Conservation (phyloP, 2,888 invertebrate species). For the Caradrina clavipalpis region DNA sequence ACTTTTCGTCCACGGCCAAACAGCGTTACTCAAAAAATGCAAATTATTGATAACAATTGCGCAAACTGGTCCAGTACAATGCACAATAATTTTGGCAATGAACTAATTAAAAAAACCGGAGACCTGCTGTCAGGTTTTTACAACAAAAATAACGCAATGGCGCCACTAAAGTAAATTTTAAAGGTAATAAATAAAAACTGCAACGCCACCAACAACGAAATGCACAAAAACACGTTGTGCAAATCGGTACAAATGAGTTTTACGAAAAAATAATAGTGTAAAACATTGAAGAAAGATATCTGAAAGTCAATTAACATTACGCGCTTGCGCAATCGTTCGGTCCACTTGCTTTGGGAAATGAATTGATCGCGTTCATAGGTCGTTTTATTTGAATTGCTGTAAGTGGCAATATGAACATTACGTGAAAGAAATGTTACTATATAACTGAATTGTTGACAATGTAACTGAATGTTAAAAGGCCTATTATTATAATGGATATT, state of each 20-base stretch:
- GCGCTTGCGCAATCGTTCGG: conserved; percentile 55
- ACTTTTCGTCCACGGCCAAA: conserved; percentile 34
- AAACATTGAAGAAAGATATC: conserved; percentile 60
- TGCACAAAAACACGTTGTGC: conserved; percentile 63
- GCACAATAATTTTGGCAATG: conserved; percentile 63
- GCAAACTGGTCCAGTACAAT: conserved; percentile 42
- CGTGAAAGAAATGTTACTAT: conserved; percentile 19
- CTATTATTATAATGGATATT: conserved; percentile 22
- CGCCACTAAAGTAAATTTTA: conserved; percentile 43
- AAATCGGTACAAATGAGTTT: conserved; percentile 66
- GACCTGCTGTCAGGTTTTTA: conserved; percentile 54
- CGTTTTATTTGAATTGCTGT: conserved; percentile 29
- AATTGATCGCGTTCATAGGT: conserved; percentile 39
- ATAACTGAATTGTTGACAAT: conserved; percentile 22
- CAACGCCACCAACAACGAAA: conserved; percentile 31
- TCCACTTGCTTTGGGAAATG: conserved; percentile 56
- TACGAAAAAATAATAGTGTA: conserved; percentile 54
- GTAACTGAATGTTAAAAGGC: conserved; percentile 23
- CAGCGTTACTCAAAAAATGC: conserved; percentile 27
- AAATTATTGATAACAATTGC: conserved; percentile 61
- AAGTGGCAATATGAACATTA: conserved; percentile 23
- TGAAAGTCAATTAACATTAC: conserved; percentile 61
- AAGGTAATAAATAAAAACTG: conserved; percentile 54
- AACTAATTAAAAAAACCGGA: conserved; percentile 64
- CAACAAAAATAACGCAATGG: conserved; percentile 56